These are phyloP conservation scores for Pristis pectinata DNA, from an alignment of 2,797 vertebrate genomes.

Conservation along the genomic window DNA sequence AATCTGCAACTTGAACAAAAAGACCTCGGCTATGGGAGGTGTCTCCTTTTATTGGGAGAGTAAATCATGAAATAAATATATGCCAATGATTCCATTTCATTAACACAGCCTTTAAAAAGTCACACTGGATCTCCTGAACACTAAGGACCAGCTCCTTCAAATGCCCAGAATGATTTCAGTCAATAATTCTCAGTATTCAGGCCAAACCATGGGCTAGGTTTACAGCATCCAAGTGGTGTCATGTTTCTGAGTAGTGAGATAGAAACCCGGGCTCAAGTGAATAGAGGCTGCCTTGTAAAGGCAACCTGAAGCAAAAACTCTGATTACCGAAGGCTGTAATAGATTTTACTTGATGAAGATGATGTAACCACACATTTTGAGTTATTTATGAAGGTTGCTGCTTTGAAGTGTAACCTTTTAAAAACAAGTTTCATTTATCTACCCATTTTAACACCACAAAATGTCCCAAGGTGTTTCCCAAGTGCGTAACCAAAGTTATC, in stretches of 20 bases:
- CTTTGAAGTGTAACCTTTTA: background rate
- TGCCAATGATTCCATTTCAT: background rate
- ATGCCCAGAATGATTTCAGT: background rate
- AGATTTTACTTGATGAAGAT: background rate
- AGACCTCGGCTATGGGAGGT: too few relatives aligned
- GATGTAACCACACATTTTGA: background rate
- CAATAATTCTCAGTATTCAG: background rate
- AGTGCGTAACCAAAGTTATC: too few relatives aligned
- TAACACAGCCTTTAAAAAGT: too few relatives aligned
- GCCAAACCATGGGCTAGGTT: background rate
- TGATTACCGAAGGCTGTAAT: background rate
- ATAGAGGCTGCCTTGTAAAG: background rate
- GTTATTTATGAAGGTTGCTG: background rate
- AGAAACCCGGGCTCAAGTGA: background rate
- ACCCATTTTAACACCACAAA: too few relatives aligned
- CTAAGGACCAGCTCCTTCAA: background rate
- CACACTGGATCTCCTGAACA: background rate
- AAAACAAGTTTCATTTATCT: too few relatives aligned
- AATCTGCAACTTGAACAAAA: too few relatives aligned
- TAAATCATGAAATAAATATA: background rate
- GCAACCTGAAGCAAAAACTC: background rate
- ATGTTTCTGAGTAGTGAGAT: background rate
- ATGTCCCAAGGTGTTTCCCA: too few relatives aligned
- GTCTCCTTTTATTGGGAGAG: background rate
- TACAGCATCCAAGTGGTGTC: background rate